These are phyloP conservation scores for Leptocoma aspasia DNA, from an alignment of 2,113 vertebrate genomes.

Conservation along the genomic window DNA sequence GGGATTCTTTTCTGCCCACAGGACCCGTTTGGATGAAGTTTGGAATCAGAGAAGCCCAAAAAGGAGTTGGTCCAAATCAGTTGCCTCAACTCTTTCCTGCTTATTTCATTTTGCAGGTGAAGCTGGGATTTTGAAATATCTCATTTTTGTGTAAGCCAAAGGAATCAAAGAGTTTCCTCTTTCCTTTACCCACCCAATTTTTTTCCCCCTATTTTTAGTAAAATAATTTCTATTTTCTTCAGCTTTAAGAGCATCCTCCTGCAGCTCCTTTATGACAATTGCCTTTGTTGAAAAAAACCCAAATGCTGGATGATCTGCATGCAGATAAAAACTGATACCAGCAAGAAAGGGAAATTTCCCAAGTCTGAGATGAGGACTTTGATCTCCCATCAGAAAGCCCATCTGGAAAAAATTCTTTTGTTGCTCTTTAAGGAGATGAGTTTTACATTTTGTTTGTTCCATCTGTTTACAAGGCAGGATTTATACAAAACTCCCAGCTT, in stretches of 20 bases:
- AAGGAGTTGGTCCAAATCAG: neutral
- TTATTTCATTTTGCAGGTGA: neutral
- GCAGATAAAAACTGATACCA: slow-evolving; percentile 24
- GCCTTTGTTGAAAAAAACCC: neutral
- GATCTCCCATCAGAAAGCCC: slow-evolving; percentile 42
- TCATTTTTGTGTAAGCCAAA: neutral
- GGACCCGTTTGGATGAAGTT: neutral
- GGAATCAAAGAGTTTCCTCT: neutral
- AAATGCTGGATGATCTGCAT: neutral
- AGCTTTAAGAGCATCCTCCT: neutral
- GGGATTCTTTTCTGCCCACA: neutral
- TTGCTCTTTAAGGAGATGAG: slow-evolving; percentile 17
- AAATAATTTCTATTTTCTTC: neutral
- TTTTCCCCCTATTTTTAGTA: neutral
- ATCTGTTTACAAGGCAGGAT: slow-evolving; percentile 2
- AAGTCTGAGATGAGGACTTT: slow-evolving; percentile 21
- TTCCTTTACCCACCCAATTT: no score
- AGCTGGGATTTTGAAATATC: neutral
- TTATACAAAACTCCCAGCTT: neutral
- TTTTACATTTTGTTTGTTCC: slow-evolving; percentile 46
- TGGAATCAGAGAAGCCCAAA: neutral
- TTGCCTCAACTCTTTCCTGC: neutral
- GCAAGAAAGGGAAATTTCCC: slow-evolving; percentile 23
- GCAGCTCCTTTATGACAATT: neutral
- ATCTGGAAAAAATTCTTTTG: slow-evolving; percentile 51